Base-by-base conservation (phyloP, 1,140 invertebrate genomes). In the Maniola jurtina region DNA sequence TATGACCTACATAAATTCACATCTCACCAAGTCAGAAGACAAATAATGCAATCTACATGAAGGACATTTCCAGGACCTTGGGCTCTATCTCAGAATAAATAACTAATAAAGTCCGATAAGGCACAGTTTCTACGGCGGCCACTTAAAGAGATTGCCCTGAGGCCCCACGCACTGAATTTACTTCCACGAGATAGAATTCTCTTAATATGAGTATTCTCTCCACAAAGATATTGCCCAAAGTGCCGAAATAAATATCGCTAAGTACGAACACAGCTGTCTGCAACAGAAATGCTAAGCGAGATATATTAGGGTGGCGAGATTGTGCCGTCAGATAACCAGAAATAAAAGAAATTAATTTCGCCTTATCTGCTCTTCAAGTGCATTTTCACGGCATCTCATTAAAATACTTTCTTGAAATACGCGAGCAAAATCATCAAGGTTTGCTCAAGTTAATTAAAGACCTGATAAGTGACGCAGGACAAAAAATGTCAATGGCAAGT, bases 41-140 rank as follows among this genome's bases (percentile, higher is more conserved):
- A 73, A 68, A 76, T 70, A 76, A 71, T 73, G 64, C 65, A 71
- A 76, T 73, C 70, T 68, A 60, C 62, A 71, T 72, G 60, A 70
- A 73, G 60, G 71, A 77, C 69, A 75, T 67, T 72, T 50, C 47
- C 63, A 63, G 61, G 64, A 64, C 57, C 64, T 72, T 68, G 54
- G 64, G 64, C 56, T 65, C 63, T 75, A 68, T 70, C 61, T 64
- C 25, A 52, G 73, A 71, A 77, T 77, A 77, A 77, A 77, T 77
- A 77, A 77, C 68, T 75, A 75, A 77, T 77, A 77, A 77, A 73
- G 68, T 63, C 70, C 66, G 75, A 77, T 75, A 73, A 77, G 73
- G 66, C 66, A 38, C 11, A 54, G 66, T 63, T 65, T 72, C 75
- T 61, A 62, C 54, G 57, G 67, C 70, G 64, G 64, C 68, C 76